Percentiles rank a stretch among this genome's conserved stretches.
These are phyloP conservation scores for Psammodynastes pulverulentus DNA, from an alignment of 2,113 vertebrate species.

Conservation along the genomic window DNA sequence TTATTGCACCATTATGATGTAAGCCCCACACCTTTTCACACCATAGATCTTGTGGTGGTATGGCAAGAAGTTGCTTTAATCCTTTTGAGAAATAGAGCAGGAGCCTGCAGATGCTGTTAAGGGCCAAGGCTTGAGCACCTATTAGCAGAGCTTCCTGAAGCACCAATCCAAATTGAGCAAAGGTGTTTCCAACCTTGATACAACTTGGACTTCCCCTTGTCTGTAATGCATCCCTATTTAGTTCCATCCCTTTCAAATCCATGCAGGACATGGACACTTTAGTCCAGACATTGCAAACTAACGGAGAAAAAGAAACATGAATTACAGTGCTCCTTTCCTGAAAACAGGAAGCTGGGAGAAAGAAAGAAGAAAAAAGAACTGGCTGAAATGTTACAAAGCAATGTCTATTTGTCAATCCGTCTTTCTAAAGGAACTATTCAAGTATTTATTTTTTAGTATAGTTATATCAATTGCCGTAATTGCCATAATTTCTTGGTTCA, in stretches of 20 bases:
- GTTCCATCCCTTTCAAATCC: background rate
- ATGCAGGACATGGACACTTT: background rate
- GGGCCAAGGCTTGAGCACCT: background rate
- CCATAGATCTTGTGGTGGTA: background rate
- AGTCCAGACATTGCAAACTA: background rate
- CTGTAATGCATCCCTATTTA: background rate
- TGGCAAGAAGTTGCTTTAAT: background rate
- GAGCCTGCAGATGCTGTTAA: background rate
- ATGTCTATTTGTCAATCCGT: background rate
- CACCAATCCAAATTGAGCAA: background rate
- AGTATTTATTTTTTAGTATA: constrained; percentile 6
- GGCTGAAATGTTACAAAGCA: background rate
- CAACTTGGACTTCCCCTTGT: background rate
- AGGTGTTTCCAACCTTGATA: background rate
- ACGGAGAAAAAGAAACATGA: background rate
- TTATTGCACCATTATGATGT: background rate
- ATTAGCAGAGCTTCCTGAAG: background rate
- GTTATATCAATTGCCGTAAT: background rate
- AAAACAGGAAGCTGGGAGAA: background rate
- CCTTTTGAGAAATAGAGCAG: background rate
- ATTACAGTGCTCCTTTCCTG: background rate
- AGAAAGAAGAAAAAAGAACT: too few relatives aligned
- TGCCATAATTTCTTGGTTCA: constrained; percentile 28
- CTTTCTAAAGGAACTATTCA: background rate
- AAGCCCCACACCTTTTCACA: background rate